Conservation (phyloP, 2,113 vertebrate genomes). For the Neomonachus schauinslandi region DNA sequence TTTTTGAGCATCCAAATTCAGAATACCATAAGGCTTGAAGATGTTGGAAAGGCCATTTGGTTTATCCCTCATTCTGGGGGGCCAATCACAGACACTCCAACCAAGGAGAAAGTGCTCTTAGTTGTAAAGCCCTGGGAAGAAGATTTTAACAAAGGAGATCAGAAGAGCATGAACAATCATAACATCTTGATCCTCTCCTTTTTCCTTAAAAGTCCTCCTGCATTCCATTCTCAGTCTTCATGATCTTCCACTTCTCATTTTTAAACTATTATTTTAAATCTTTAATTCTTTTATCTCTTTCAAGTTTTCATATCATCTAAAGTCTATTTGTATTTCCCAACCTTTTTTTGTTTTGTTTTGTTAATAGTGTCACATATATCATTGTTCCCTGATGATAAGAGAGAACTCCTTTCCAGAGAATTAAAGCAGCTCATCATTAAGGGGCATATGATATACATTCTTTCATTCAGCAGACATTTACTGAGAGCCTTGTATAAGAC, state of each 20-base stretch:
- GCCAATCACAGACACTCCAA: background rate
- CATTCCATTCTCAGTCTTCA: background rate
- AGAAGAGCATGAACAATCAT: background rate
- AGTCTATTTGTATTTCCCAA: background rate
- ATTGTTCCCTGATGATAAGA: background rate
- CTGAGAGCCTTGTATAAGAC: background rate
- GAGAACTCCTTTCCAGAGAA: background rate
- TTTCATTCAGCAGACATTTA: background rate
- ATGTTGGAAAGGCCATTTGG: background rate
- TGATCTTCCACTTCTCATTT: background rate
- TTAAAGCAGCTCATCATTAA: background rate
- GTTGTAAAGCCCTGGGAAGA: background rate
- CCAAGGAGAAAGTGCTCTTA: background rate
- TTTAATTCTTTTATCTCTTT: background rate
- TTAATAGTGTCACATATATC: background rate
- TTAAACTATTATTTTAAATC: background rate
- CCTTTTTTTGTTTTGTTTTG: background rate
- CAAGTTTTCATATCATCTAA: background rate
- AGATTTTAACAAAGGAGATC: background rate
- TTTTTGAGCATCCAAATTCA: background rate
- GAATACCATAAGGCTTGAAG: background rate
- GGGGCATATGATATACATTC: background rate
- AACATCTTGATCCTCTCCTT: background rate
- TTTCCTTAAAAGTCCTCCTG: background rate
- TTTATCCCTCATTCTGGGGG: background rate